phyloP scores from a whole-genome alignment of 2,113 vertebrate genomes.

The Cryptotis parvus region DNA sequence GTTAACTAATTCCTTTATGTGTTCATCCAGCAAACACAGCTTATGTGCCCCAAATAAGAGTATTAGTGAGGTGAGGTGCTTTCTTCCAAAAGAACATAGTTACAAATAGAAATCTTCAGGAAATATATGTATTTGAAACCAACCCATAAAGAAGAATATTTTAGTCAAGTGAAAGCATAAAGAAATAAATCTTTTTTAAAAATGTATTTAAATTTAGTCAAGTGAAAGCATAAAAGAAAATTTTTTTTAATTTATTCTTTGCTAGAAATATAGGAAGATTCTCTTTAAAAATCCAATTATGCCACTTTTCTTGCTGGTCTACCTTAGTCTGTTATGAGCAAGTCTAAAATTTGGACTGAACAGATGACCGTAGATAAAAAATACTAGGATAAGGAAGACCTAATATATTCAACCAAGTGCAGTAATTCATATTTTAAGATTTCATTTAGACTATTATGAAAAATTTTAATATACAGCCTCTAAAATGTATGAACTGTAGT shows the following conservation, averaged over 20 bases:
- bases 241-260: slow-evolving; percentile 54
- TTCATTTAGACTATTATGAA: slow-evolving; percentile 81
- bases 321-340: slow-evolving; percentile 81
- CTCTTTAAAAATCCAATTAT: slow-evolving; percentile 83
- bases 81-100: neutral
- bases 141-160: neutral
- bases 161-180: slow-evolving; percentile 54
- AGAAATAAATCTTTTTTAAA: slow-evolving; percentile 65
- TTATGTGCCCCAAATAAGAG: neutral
- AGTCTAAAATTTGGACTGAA: slow-evolving; percentile 79
- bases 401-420: slow-evolving; percentile 82
- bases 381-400: slow-evolving; percentile 80
- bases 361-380: slow-evolving; percentile 84
- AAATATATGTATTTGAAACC: slow-evolving; percentile 19
- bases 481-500: slow-evolving; percentile 75
- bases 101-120: neutral
- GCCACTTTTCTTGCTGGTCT: slow-evolving; percentile 81
- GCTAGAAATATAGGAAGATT: slow-evolving; percentile 56
- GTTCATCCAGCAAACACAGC: neutral
- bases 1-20: neutral
- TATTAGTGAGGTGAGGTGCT: neutral
- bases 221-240: slow-evolving; percentile 63
- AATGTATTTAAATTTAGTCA: slow-evolving; percentile 35
- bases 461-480: slow-evolving; percentile 75
- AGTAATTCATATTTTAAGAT: slow-evolving; percentile 81